These are phyloP conservation scores for Atrina japonica DNA, from an alignment of 2,888 invertebrate species.

Conservation along the genomic window DNA sequence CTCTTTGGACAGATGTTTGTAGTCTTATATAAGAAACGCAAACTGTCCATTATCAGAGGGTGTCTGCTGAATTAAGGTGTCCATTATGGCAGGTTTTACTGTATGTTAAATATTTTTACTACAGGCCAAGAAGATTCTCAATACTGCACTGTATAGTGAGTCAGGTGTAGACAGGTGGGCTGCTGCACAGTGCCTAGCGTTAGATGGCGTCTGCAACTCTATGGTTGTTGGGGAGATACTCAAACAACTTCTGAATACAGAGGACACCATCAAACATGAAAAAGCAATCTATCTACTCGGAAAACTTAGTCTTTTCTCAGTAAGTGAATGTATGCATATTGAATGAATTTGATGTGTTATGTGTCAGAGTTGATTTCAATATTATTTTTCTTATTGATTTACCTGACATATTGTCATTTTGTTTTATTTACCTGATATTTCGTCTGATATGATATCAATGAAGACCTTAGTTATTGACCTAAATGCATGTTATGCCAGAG, in stretches of 20 bases:
- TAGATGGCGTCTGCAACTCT: constrained; percentile 78
- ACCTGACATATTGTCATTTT: neutral
- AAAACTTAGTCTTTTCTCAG: constrained; percentile 75
- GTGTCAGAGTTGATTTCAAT: neutral
- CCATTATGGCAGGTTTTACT: neutral
- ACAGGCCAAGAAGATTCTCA: constrained; percentile 74
- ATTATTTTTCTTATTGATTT: neutral
- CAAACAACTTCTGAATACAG: constrained; percentile 75
- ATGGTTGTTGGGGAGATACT: constrained; percentile 79
- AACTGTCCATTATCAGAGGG: no score
- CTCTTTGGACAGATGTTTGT: no score
- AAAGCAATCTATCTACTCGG: constrained; percentile 74
- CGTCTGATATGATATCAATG: no score
- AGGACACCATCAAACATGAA: constrained; percentile 77
- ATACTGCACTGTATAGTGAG: constrained; percentile 66
- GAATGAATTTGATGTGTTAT: no score
- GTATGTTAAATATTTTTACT: constrained; percentile 6
- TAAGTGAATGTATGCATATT: constrained; percentile 61
- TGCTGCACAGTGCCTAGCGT: constrained; percentile 79
- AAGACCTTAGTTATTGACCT: no score
- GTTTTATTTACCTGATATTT: no score
- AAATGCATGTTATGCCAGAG: no score
- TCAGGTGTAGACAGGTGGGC: constrained; percentile 79
- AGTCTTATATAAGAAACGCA: no score
- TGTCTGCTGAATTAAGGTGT: no score